phyloP scores from a whole-genome alignment of 2,888 invertebrate species.

The Plemyria rubiginata region DNA sequence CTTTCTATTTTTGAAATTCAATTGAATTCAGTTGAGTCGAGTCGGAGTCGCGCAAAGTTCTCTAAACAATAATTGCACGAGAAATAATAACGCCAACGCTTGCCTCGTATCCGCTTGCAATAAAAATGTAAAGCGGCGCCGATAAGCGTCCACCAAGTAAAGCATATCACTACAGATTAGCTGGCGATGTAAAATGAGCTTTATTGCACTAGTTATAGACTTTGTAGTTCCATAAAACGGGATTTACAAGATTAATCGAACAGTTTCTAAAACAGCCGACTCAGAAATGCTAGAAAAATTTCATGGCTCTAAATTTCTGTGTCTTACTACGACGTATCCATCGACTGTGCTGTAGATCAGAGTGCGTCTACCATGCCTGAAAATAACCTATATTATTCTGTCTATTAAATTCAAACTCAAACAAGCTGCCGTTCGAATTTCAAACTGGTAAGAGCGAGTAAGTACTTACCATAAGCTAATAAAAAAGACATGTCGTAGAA shows the following conservation, averaged over 20 bases:
- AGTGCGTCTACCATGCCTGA: too few relatives aligned
- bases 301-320: too few relatives aligned
- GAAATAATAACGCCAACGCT: slow-evolving; percentile 81
- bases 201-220: not conserved
- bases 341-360: too few relatives aligned
- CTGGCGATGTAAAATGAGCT: slow-evolving; percentile 1
- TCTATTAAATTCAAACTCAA: too few relatives aligned
- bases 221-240: not conserved
- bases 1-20: not conserved
- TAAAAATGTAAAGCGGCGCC: slow-evolving; percentile 84
- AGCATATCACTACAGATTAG: slow-evolving; percentile 2
- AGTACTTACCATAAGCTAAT: too few relatives aligned
- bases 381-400: too few relatives aligned
- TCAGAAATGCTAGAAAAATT: too few relatives aligned
- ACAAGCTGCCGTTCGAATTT: too few relatives aligned
- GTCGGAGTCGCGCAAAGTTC: slow-evolving; percentile 47
- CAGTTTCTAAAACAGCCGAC: too few relatives aligned
- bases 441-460: too few relatives aligned
- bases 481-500: too few relatives aligned
- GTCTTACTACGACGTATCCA: too few relatives aligned
- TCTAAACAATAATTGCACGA: slow-evolving; percentile 82
- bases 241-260: not conserved
- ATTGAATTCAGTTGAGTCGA: not conserved
- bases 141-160: slow-evolving; percentile 74
- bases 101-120: slow-evolving; percentile 82